Percentiles rank a stretch among this genome's conserved stretches.
phyloP scores from a whole-genome alignment of 1,140 invertebrate species.

The Reticulitermes speratus region DNA sequence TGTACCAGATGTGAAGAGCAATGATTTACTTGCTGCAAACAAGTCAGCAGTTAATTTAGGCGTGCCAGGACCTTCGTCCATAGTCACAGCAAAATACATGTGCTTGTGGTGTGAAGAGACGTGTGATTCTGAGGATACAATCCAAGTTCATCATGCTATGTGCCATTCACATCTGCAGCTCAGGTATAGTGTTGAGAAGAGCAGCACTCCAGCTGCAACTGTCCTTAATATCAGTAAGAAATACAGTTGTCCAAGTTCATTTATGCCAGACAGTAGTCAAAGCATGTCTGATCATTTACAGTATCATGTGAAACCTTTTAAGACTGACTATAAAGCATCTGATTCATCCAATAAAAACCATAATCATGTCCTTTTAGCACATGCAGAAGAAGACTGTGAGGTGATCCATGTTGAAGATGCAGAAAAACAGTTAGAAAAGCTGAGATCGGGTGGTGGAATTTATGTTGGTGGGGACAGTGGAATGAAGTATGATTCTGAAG shows the following conservation, averaged over 20 bases:
- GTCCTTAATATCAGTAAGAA: background rate
- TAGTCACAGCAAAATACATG: conserved; percentile 8
- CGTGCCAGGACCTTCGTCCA: background rate
- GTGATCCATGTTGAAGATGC: background rate
- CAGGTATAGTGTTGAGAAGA: conserved; percentile 5
- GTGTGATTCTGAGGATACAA: background rate
- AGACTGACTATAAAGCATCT: background rate
- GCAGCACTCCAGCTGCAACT: background rate
- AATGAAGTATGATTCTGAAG: background rate
- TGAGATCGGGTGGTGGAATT: background rate
- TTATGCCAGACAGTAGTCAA: background rate
- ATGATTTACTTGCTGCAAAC: background rate
- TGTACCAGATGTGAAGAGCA: background rate
- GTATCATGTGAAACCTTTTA: background rate
- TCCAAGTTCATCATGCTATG: conserved; percentile 26
- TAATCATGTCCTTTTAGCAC: background rate
- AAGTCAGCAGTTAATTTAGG: background rate
- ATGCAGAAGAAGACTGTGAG: background rate
- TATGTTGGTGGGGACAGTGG: background rate
- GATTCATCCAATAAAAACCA: conserved; percentile 1
- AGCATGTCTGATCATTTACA: conserved; percentile 25
- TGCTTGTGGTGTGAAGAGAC: conserved; percentile 29
- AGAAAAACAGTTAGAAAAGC: background rate
- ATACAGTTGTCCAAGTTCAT: conserved; percentile 21
- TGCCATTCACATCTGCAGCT: conserved; percentile 30